phyloP scores from a whole-genome alignment of 1,140 invertebrate species.

The Daktulosphaira vitifoliae region DNA sequence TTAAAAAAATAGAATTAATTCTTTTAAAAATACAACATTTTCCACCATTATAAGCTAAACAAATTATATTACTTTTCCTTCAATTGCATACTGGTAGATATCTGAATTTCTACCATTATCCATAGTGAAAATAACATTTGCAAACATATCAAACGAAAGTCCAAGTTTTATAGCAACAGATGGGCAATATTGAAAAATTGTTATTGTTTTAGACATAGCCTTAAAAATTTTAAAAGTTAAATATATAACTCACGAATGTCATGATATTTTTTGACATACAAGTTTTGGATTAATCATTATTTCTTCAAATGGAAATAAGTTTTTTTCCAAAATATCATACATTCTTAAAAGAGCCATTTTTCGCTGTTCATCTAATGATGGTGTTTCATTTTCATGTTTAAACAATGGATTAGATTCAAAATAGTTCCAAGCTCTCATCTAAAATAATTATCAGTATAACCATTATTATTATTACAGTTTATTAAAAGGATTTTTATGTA shows the following conservation, averaged over 20 bases:
- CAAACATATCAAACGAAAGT: conserved; percentile 58
- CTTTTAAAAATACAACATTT: not conserved
- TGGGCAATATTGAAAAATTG: conserved; percentile 54
- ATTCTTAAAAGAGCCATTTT: conserved; percentile 53
- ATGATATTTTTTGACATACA: not conserved
- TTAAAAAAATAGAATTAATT: conserved; percentile 33
- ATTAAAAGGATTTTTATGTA: not conserved
- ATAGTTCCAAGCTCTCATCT: conserved; percentile 74
- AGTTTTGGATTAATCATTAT: conserved; percentile 40
- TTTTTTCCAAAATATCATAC: conserved; percentile 37
- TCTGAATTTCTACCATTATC: conserved; percentile 68
- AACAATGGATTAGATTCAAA: conserved; percentile 77
- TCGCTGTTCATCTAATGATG: conserved; percentile 65
- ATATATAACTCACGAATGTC: too few species aligned
- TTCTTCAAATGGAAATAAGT: conserved; percentile 42
- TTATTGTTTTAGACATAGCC: conserved; percentile 55
- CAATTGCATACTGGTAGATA: conserved; percentile 52
- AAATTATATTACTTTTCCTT: conserved; percentile 32
- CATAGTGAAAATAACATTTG: conserved; percentile 57
- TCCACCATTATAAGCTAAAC: not conserved
- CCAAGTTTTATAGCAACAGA: conserved; percentile 62
- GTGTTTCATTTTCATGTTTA: conserved; percentile 42
- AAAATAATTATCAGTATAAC: conserved; percentile 42
- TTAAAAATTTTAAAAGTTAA: conserved; percentile 37
- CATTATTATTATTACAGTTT: not conserved